Conservation (phyloP, 2,888 invertebrate genomes). For the Eupelmus urozonus region DNA sequence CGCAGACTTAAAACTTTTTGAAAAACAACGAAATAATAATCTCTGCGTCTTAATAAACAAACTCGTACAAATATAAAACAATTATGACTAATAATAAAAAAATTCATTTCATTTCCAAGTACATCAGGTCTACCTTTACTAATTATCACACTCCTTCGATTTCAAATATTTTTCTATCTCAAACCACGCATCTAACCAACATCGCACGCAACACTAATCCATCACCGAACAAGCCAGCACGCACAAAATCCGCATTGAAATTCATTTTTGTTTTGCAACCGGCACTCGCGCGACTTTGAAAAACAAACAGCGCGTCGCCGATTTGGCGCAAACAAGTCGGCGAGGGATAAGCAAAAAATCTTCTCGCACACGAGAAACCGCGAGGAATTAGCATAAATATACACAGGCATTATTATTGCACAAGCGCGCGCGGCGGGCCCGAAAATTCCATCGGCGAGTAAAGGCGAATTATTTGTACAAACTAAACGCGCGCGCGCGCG, state of each 20-base stretch:
- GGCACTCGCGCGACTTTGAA: background rate
- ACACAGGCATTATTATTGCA: conserved; percentile 66
- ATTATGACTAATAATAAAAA: no score
- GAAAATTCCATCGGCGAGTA: conserved; percentile 65
- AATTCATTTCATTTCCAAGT: no score
- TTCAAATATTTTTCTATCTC: no score
- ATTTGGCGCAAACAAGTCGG: conserved; percentile 4
- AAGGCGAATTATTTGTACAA: conserved; percentile 73
- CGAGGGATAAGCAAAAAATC: conserved; percentile 2
- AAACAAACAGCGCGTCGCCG: conserved; percentile 32
- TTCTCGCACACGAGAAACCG: conserved; percentile 18
- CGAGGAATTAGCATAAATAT: conserved; percentile 62
- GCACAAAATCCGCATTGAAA: background rate
- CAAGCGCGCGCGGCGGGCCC: conserved; percentile 57
- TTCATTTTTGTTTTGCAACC: conserved; percentile 37
- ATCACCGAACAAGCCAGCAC: background rate
- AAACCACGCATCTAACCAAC: no score
- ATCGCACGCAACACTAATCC: no score
- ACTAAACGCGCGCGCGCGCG: conserved; percentile 66
- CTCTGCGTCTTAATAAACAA: no score
- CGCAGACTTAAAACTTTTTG: background rate
- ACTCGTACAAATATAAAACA: no score
- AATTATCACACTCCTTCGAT: no score
- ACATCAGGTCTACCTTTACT: no score
- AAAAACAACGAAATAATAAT: conserved; percentile 8